Base-by-base conservation (phyloP, 2,888 invertebrate species). In the Phengaris arion region DNA sequence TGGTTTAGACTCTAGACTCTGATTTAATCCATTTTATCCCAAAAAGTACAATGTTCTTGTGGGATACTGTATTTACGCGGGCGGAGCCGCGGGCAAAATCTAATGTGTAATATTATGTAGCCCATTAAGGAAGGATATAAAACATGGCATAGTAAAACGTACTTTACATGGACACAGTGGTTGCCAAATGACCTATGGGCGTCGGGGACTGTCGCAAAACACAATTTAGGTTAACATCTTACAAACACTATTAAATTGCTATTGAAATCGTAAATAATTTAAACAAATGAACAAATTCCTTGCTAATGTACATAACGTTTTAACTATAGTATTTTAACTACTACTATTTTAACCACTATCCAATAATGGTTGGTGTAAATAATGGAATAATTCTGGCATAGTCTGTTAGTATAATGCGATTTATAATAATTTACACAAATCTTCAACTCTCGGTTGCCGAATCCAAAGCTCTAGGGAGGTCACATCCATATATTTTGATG, bases 261-360 rank as follows among this genome's bases (percentile, higher is more conserved):
- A 35, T 64, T 59, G 35, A 64, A 45, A 64, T 64, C 2, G 5
- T 35, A 5, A 5, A 10, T 22, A 35, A 64, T 64, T 35, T 1
- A 12, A 45, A 64, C 35, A 64, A 64, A 64, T 64, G 12, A 64
- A 64, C 35, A 64, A 64, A 64, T 45, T 45, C 64, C 64, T 64
- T 64, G 12, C 35, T 13, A 64, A 64, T 59, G 22, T 5, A 9
- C 7, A 10, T 59, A 22, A 12, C 13, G 64, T 13, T 45, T 64
- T 35, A 1, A 35, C 13, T 64, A 13, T 35, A 2, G 12, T 12
- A 12, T 22, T 22, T 22, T 22, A 22, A 22, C 22, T 22, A 22
- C 22, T 22, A 22, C 22, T 22, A 22, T 22, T 22, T 22, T 22
- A 22, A 22, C 22, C 22, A 22, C 22, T 22, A 64, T 64, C 35